These are phyloP conservation scores for Tautogolabrus adspersus DNA, from an alignment of 2,113 vertebrate genomes.

Conservation along the genomic window DNA sequence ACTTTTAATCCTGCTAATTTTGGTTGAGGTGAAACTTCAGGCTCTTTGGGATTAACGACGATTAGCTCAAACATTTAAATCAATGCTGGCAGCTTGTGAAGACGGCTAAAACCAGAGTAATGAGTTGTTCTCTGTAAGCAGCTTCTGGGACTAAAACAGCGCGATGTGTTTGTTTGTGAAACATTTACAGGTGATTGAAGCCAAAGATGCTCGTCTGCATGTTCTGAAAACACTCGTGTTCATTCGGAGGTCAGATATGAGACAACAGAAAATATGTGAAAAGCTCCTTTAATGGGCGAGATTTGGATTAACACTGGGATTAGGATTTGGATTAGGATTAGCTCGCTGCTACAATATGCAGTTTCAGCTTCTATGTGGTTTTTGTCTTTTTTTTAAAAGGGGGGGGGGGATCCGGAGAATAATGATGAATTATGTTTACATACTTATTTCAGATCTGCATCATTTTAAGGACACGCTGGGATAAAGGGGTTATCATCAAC, in stretches of 20 bases:
- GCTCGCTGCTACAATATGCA: constrained; percentile 24
- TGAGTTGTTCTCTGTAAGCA: neutral
- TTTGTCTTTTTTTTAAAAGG: neutral
- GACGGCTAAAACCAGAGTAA: neutral
- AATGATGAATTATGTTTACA: neutral
- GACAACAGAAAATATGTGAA: neutral
- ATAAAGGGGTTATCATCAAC: no score
- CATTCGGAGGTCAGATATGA: neutral
- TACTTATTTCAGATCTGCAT: neutral
- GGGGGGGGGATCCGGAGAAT: neutral
- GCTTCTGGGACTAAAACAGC: neutral
- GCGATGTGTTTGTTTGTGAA: neutral
- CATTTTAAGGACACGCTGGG: neutral
- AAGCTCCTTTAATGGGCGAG: constrained; percentile 18
- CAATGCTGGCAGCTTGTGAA: neutral
- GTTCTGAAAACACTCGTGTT: neutral
- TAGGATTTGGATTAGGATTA: constrained; percentile 49
- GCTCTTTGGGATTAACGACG: neutral
- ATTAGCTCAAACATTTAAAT: neutral
- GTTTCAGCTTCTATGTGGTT: neutral
- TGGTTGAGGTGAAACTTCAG: neutral
- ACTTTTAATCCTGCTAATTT: constrained; percentile 3
- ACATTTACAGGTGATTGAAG: neutral
- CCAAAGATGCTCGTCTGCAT: neutral
- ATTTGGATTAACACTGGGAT: constrained; percentile 39